A percentile compares a stretch with the other conserved stretches of the same genome.
phyloP scores from a whole-genome alignment of 2,113 vertebrate species.

The Actenoides lindsayi region DNA sequence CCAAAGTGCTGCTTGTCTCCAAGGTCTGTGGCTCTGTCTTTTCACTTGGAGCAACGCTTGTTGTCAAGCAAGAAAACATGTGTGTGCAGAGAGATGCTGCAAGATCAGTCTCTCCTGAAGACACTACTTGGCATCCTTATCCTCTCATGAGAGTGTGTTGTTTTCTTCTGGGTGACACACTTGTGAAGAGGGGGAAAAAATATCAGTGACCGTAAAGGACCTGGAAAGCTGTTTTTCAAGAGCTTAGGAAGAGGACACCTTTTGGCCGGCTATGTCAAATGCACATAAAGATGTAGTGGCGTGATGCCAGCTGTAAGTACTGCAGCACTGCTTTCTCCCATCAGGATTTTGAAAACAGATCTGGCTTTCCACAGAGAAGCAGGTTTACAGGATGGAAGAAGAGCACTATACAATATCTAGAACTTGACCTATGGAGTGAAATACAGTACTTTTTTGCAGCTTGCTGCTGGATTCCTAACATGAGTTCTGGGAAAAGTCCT shows the following conservation, averaged over 20 bases:
- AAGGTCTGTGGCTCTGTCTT: too few relatives aligned
- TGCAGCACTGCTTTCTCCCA: background rate
- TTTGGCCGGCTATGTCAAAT: background rate
- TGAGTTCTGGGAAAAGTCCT: background rate
- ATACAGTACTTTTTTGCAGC: background rate
- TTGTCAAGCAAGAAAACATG: accelerated
- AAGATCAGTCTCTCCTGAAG: background rate
- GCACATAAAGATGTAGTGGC: accelerated
- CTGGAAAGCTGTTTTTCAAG: background rate
- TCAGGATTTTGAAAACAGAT: background rate
- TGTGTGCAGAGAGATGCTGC: background rate
- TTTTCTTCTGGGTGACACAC: background rate
- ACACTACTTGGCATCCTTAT: accelerated
- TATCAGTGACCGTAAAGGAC: background rate
- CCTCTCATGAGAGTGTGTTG: accelerated
- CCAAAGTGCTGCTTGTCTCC: background rate
- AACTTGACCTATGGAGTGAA: background rate
- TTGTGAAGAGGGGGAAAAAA: background rate
- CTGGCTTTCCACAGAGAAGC: background rate
- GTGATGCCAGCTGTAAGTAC: background rate
- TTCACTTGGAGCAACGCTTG: background rate
- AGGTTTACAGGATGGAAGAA: background rate
- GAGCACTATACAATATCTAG: background rate
- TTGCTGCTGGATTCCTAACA: background rate
- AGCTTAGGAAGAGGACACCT: background rate